phyloP scores from a whole-genome alignment of 2,797 vertebrate species.

The Botia kubotai region DNA sequence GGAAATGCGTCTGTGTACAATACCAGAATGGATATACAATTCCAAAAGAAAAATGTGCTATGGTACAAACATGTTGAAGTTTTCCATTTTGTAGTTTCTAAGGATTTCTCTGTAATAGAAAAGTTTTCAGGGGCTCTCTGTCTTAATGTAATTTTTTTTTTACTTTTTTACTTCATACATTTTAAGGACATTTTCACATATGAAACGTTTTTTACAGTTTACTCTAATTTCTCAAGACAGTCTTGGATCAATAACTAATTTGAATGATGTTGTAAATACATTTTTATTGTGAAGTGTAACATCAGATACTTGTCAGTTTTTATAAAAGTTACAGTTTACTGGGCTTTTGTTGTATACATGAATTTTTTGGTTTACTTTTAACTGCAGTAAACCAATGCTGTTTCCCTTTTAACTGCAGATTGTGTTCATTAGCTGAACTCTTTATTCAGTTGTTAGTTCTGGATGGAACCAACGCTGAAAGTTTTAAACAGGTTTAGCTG shows the following conservation, averaged over 20 bases:
- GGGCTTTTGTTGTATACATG: too few species aligned
- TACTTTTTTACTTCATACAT: constrained; percentile 34
- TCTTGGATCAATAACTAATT: constrained; percentile 12
- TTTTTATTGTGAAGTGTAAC: constrained; percentile 9
- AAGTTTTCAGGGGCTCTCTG: too few species aligned
- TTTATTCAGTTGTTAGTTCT: too few species aligned
- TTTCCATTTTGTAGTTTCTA: constrained; percentile 21
- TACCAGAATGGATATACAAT: constrained; percentile 5
- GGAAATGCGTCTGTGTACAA: not conserved
- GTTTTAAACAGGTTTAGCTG: too few species aligned
- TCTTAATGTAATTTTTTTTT: too few species aligned
- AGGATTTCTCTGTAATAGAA: constrained; percentile 27
- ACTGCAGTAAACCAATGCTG: too few species aligned
- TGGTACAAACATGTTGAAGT: not conserved
- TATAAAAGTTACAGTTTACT: not conserved
- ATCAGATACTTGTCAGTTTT: constrained; percentile 42
- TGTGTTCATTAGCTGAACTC: too few species aligned
- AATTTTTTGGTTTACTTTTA: too few species aligned
- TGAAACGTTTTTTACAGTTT: not conserved
- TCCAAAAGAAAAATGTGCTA: not conserved
- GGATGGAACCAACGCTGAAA: too few species aligned
- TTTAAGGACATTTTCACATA: not conserved
- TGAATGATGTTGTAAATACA: constrained; percentile 18
- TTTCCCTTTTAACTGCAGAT: too few species aligned
- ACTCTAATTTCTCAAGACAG: not conserved